Conservation (phyloP, 2,888 invertebrate species). For the Microdon myrmicae region DNA sequence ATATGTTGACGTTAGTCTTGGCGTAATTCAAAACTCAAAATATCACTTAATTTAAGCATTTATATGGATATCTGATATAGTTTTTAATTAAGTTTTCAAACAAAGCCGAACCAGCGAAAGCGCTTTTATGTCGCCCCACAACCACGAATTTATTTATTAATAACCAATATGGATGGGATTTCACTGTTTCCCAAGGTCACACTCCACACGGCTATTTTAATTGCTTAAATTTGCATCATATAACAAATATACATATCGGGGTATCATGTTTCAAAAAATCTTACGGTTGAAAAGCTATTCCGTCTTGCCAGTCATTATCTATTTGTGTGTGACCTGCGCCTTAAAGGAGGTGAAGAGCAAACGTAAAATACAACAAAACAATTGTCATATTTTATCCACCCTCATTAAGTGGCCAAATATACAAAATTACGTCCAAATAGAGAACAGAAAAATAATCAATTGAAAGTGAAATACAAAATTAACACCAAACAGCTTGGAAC, state of each 20-base stretch:
- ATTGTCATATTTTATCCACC: slow-evolving; percentile 39
- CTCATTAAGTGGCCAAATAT: slow-evolving; percentile 18
- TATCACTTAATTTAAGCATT: too few relatives aligned
- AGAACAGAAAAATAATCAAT: background rate
- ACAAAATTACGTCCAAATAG: slow-evolving; percentile 33
- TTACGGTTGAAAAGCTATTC: slow-evolving; percentile 1
- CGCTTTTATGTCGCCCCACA: too few relatives aligned
- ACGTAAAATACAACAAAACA: slow-evolving; percentile 3
- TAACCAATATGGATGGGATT: slow-evolving; percentile 15
- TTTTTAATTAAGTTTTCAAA: too few relatives aligned
- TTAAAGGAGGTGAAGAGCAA: background rate
- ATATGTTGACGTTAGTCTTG: too few relatives aligned
- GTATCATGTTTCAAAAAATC: slow-evolving; percentile 24
- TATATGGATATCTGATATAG: too few relatives aligned
- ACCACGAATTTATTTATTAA: slow-evolving; percentile 22
- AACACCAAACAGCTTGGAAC: slow-evolving; percentile 9
- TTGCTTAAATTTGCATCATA: slow-evolving; percentile 27
- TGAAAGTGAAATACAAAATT: background rate
- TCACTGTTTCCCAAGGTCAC: slow-evolving; percentile 24
- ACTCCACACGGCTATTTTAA: slow-evolving; percentile 6
- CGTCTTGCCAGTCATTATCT: background rate
- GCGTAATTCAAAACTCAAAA: too few relatives aligned
- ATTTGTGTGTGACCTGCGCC: background rate
- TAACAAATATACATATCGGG: slow-evolving; percentile 7
- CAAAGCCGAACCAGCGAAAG: too few relatives aligned